These are phyloP conservation scores for Azorinus chamasolen DNA, from an alignment of 2,888 invertebrate species.

Conservation along the genomic window DNA sequence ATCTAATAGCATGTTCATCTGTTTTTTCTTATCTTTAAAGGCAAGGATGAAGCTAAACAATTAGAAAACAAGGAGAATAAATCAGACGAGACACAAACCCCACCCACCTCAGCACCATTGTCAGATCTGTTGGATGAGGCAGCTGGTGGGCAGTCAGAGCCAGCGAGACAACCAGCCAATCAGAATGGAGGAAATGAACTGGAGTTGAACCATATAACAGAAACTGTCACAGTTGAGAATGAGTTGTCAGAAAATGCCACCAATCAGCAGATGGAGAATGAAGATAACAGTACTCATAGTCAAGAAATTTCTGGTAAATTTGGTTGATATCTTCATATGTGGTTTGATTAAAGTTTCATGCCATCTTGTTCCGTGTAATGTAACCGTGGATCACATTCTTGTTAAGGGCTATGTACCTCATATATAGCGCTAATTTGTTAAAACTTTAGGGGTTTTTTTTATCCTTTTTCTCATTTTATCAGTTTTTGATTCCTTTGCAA, in stretches of 20 bases:
- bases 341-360: no score
- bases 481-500: no score
- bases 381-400: no score
- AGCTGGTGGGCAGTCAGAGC: conserved; percentile 54
- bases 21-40: conserved; percentile 10
- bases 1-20: no score
- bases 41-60: conserved; percentile 42
- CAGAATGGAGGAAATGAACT: conserved; percentile 46
- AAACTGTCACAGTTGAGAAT: background rate
- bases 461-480: no score
- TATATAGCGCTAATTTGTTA: no score
- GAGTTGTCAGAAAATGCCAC: conserved; percentile 31
- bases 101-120: conserved; percentile 36
- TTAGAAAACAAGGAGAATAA: conserved; percentile 28
- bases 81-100: conserved; percentile 18
- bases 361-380: no score
- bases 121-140: conserved; percentile 54
- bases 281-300: background rate
- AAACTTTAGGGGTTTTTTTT: no score
- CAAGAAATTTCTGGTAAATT: no score
- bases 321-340: no score
- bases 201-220: conserved; percentile 53
- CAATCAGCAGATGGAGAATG: conserved; percentile 14
- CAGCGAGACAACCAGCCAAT: conserved; percentile 34
- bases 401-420: no score